Conservation (phyloP, 2,888 invertebrate species). For the Brachynemurus nebulosus region DNA sequence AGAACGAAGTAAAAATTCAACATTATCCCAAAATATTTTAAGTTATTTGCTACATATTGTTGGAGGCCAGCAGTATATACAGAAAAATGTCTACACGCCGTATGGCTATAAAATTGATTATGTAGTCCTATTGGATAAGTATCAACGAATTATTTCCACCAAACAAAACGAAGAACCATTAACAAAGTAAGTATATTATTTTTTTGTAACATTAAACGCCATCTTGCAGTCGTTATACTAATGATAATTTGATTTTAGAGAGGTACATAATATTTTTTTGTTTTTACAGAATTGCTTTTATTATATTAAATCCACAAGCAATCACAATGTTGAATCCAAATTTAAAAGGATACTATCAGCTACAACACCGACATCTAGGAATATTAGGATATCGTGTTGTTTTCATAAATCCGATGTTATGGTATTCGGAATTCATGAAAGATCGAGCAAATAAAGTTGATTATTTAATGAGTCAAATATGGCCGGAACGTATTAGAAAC, state of each 20-base stretch:
- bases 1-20: constrained; percentile 17
- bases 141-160: constrained; percentile 6
- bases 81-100: constrained; percentile 27
- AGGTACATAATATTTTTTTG: constrained; percentile 5
- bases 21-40: constrained; percentile 19
- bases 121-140: constrained; percentile 23
- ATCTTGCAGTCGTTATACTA: too few species aligned
- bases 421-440: constrained; percentile 43
- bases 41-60: too few species aligned
- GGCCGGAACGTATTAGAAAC: too few species aligned
- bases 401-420: constrained; percentile 35
- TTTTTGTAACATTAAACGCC: too few species aligned
- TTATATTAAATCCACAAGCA: constrained; percentile 32
- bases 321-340: constrained; percentile 34
- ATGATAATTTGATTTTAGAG: background rate
- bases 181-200: constrained; percentile 19
- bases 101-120: constrained; percentile 35
- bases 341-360: constrained; percentile 36
- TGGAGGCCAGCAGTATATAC: constrained; percentile 21
- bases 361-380: constrained; percentile 44
- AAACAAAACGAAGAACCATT: background rate
- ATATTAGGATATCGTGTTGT: constrained; percentile 47
- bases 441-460: too few species aligned
- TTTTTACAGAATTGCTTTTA: constrained; percentile 32
- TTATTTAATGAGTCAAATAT: too few species aligned